These are phyloP conservation scores for Aptenodytes patagonicus DNA, from an alignment of 2,113 vertebrate genomes.

Conservation along the genomic window DNA sequence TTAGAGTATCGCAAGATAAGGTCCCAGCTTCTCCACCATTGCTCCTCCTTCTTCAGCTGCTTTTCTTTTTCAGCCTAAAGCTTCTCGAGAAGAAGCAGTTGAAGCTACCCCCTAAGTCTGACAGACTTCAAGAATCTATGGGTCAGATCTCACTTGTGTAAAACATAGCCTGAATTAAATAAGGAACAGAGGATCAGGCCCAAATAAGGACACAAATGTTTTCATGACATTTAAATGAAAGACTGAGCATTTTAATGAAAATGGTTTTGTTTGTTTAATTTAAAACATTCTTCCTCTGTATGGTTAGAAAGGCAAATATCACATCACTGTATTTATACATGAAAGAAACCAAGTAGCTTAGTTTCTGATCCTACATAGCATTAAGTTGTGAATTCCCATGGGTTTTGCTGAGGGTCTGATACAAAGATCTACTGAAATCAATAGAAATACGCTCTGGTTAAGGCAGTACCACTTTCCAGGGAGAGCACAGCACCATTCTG, in stretches of 20 bases:
- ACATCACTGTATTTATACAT: background rate
- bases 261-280: background rate
- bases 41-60: background rate
- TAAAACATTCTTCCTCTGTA: background rate
- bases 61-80: background rate
- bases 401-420: background rate
- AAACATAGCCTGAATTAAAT: background rate
- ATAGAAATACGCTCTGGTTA: background rate
- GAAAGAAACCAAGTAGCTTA: background rate
- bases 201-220: background rate
- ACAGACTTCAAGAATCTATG: background rate
- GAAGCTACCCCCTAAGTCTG: background rate
- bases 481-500: background rate
- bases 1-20: background rate
- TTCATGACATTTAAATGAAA: conserved; percentile 7
- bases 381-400: background rate
- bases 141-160: background rate
- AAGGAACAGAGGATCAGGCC: background rate
- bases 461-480: background rate
- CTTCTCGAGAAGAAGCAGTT: background rate
- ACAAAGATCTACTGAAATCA: background rate
- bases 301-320: background rate
- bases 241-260: background rate
- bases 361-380: background rate
- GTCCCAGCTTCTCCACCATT: background rate